Evolutionary conservation across 1,140 invertebrate genomes (phyloP), one percentile per base, ranked within the genome.

Genomic region (Hycleus phaleratus): DNA sequence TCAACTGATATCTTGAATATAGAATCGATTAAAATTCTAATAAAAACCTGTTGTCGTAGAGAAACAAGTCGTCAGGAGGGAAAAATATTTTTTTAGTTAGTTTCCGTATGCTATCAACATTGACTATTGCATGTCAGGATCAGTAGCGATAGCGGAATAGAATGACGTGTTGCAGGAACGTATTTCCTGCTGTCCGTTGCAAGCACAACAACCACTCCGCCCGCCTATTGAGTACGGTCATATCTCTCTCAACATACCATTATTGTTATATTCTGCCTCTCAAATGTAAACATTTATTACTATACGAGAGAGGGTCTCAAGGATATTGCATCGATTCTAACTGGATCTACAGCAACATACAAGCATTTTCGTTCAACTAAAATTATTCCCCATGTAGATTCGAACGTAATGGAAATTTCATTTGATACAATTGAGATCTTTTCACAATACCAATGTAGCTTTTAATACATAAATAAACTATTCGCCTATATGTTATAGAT

Each of bases 261-360:
- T 65, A 65, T 64, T 32, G 55, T 65, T 62, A 54, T 56, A 32
- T 32, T 32, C 54, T 59, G 61, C 60, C 58, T 52, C 58, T 62
- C 60, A 60, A 62, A 65, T 62, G 63, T 65, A 65, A 65, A 65
- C 63, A 65, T 62, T 65, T 65, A 65, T 65, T 65, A 55, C 63
- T 51, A 59, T 62, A 62, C 47, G 55, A 58, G 53, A 56, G 55
- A 18, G 52, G 58, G 45, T 49, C 50, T 59, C 39, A 44, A 59
- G 49, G 47, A 59, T 53, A 56, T 56, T 59, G 51, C 47, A 44
- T 39, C 39, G 32, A 32, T 32, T 32, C 32, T 32, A 32, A 18
- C 18, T 18, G 18, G 1, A 18, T 32, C 7, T 32, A 32, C 32
- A 32, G 7, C 7, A 0, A 2, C 7, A 32, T 32, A 32, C 32